Percentiles rank a stretch among this genome's conserved stretches.
phyloP scores from a whole-genome alignment of 2,888 invertebrate species.

The Macropis europaea region DNA sequence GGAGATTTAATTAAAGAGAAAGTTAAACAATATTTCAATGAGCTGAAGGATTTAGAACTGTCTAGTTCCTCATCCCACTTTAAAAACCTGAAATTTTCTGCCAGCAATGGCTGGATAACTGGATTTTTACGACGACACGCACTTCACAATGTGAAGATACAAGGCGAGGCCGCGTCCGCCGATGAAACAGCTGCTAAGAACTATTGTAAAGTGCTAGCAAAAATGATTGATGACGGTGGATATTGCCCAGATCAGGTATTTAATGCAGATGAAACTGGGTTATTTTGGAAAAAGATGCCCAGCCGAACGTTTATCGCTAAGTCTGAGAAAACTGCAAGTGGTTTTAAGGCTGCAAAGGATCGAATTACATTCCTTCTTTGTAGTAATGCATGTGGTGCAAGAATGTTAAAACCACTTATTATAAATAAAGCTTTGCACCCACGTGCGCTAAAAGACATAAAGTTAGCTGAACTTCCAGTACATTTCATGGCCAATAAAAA shows the following conservation, averaged over 20 bases:
- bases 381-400: conserved; percentile 66
- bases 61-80: conserved; percentile 31
- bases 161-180: conserved; percentile 50
- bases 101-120: conserved; percentile 56
- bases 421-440: conserved; percentile 65
- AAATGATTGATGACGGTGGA: conserved; percentile 56
- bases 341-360: conserved; percentile 66
- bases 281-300: conserved; percentile 62
- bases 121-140: conserved; percentile 43
- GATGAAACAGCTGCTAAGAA: conserved; percentile 47
- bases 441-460: conserved; percentile 62
- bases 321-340: conserved; percentile 65
- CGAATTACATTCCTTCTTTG: conserved; percentile 67
- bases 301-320: conserved; percentile 66
- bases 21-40: conserved; percentile 30
- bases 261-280: conserved; percentile 57
- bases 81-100: conserved; percentile 41
- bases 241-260: conserved; percentile 59
- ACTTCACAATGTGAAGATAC: conserved; percentile 48
- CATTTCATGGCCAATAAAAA: conserved; percentile 66
- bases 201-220: conserved; percentile 39
- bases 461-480: conserved; percentile 59
- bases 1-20: conserved; percentile 24
- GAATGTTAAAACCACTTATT: conserved; percentile 65
- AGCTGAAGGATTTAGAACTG: conserved; percentile 39